Evolutionary conservation across 1,140 invertebrate species (phyloP).

Genomic region (Capitella teleta): DNA sequence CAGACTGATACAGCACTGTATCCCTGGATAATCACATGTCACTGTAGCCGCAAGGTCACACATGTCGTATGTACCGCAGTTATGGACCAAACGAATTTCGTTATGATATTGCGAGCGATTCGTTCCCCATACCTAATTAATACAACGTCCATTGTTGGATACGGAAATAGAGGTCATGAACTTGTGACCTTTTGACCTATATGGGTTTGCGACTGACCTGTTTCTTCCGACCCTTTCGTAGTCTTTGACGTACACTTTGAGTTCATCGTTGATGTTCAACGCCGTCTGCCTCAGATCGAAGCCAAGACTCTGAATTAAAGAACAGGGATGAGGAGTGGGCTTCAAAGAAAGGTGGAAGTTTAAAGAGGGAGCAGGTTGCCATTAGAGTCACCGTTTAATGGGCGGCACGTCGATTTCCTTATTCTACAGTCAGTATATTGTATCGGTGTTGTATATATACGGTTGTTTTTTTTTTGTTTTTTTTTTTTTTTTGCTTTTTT

Average conservation of each 20-base stretch:
- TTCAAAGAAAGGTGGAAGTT: not conserved
- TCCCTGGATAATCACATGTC: not conserved
- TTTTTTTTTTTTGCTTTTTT: too few relatives aligned
- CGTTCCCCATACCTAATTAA: too few relatives aligned
- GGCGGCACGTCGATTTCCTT: too few relatives aligned
- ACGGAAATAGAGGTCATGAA: not conserved
- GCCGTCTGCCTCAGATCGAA: constrained; percentile 28
- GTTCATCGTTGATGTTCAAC: constrained; percentile 20
- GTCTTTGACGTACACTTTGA: constrained; percentile 27
- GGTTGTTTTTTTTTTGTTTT: too few relatives aligned
- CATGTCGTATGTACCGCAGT: constrained; percentile 4
- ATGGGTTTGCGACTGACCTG: constrained; percentile 19
- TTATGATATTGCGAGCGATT: constrained; percentile 1
- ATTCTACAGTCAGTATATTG: too few relatives aligned
- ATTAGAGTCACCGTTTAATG: too few relatives aligned
- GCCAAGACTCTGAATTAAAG: constrained; percentile 25
- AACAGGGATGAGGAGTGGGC: not conserved
- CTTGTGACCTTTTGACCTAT: not conserved
- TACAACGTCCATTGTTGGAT: too few relatives aligned
- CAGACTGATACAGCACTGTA: too few relatives aligned
- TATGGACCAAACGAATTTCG: constrained; percentile 1
- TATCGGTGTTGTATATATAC: too few relatives aligned
- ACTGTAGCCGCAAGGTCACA: not conserved
- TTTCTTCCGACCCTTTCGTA: constrained; percentile 35
- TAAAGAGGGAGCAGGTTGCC: too few relatives aligned